phyloP scores from a whole-genome alignment of 37 sponge, comb jelly and placozoan genomes.

The Agelas oroides region DNA sequence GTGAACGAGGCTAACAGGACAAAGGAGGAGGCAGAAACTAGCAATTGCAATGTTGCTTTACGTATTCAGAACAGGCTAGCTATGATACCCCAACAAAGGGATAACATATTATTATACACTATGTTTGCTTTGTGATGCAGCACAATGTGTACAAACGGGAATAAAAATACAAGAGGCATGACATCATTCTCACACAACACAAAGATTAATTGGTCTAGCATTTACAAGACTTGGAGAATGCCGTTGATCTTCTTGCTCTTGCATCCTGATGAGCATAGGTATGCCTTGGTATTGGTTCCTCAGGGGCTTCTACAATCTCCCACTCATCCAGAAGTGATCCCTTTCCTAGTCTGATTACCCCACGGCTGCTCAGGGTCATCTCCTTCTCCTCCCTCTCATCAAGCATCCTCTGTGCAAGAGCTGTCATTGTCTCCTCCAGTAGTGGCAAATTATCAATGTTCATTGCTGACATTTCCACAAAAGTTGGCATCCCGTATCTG shows the following conservation, averaged over 20 bases:
- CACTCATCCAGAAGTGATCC: conserved; percentile 30
- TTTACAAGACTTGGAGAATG: no score
- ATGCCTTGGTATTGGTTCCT: conserved; percentile 28
- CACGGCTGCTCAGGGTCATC: not conserved
- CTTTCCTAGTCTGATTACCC: conserved; percentile 10
- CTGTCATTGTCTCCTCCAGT: conserved; percentile 19
- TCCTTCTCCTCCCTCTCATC: conserved; percentile 26
- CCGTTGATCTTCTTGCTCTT: not conserved
- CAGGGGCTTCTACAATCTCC: conserved; percentile 39
- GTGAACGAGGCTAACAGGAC: not conserved
- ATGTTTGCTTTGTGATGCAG: no score
- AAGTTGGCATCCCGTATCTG: conserved; percentile 46
- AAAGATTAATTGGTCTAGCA: no score
- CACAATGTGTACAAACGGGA: no score
- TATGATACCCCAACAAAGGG: no score
- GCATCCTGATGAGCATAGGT: conserved; percentile 15
- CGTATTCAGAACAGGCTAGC: no score
- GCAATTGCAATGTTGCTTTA: no score
- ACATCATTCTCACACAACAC: not conserved
- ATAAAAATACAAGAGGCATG: no score
- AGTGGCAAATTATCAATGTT: not conserved
- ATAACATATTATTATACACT: no score
- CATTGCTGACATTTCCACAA: conserved; percentile 50
- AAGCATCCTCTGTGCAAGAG: conserved; percentile 38
- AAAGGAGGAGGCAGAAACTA: no score